These are phyloP conservation scores for Diorhabda sublineata DNA, from an alignment of 1,140 invertebrate genomes.

Conservation along the genomic window DNA sequence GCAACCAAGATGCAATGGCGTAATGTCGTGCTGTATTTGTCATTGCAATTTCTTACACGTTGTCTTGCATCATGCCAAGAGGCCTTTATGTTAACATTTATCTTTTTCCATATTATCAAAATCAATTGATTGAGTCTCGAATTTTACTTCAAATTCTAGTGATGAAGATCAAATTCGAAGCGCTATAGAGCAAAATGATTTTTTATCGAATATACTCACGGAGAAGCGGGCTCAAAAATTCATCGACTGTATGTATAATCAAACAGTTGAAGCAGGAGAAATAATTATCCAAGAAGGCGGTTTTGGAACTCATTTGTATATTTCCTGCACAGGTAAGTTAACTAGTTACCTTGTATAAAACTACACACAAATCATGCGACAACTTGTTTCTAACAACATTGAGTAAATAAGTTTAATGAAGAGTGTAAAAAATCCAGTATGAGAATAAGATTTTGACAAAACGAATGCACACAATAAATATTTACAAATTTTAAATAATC, in stretches of 20 bases:
- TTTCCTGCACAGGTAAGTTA: constrained; percentile 50
- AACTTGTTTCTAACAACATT: no score
- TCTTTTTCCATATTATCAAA: not conserved
- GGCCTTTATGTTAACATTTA: not conserved
- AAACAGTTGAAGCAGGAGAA: constrained; percentile 25
- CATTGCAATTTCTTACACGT: not conserved
- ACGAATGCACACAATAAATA: no score
- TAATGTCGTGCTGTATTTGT: not conserved
- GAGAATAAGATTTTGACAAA: no score
- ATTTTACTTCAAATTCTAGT: constrained; percentile 51
- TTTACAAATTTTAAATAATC: no score
- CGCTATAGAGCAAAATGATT: constrained; percentile 34
- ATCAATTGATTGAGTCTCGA: constrained; percentile 65
- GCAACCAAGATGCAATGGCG: no score
- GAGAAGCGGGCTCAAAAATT: constrained; percentile 26
- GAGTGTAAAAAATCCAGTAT: no score
- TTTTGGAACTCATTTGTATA: constrained; percentile 29
- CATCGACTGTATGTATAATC: constrained; percentile 31
- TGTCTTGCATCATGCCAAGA: not conserved
- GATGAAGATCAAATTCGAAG: constrained; percentile 32
- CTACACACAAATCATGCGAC: no score
- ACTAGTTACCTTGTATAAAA: no score
- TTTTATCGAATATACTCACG: constrained; percentile 32
- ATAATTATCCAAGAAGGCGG: constrained; percentile 29
- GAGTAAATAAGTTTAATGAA: no score